These are phyloP conservation scores for Nephrocerus scutellatus DNA, from an alignment of 2,888 invertebrate genomes.

Conservation along the genomic window DNA sequence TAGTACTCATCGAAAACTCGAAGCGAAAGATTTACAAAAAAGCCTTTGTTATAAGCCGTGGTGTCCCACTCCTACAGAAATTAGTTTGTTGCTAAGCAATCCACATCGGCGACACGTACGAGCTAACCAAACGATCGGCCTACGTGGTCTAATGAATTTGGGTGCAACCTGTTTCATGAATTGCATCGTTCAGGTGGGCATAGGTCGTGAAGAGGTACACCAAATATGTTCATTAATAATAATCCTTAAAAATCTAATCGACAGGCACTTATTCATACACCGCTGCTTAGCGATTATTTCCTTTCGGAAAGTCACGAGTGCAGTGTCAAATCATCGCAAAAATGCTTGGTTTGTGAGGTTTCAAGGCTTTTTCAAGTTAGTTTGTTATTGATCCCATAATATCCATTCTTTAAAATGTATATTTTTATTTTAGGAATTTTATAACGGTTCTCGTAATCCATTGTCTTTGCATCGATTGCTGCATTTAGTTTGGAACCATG, in stretches of 20 bases:
- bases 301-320: conserved; percentile 89
- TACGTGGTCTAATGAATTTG: conserved; percentile 89
- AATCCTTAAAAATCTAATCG: conserved; percentile 15
- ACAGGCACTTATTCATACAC: conserved; percentile 87
- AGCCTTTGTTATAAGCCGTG: conserved; percentile 64
- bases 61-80: conserved; percentile 72
- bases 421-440: conserved; percentile 67
- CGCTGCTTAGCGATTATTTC: conserved; percentile 89
- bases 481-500: conserved; percentile 95
- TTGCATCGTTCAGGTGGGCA: conserved; percentile 77
- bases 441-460: conserved; percentile 82
- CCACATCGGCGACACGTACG: conserved; percentile 72
- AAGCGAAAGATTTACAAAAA: conserved; percentile 56
- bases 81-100: conserved; percentile 66
- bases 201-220: neutral
- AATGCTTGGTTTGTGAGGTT: conserved; percentile 92
- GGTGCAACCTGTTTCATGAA: conserved; percentile 99
- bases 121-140: conserved; percentile 76
- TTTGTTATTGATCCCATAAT: too few relatives aligned
- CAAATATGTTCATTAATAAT: neutral
- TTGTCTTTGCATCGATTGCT: conserved; percentile 82
- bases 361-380: conserved; percentile 89
- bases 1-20: conserved; percentile 51
- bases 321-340: conserved; percentile 54
- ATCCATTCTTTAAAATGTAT: too few relatives aligned